Percentiles rank a stretch among this genome's conserved stretches.
Conservation (phyloP, 2,797 vertebrate genomes). For the Echeneis naucrates region DNA sequence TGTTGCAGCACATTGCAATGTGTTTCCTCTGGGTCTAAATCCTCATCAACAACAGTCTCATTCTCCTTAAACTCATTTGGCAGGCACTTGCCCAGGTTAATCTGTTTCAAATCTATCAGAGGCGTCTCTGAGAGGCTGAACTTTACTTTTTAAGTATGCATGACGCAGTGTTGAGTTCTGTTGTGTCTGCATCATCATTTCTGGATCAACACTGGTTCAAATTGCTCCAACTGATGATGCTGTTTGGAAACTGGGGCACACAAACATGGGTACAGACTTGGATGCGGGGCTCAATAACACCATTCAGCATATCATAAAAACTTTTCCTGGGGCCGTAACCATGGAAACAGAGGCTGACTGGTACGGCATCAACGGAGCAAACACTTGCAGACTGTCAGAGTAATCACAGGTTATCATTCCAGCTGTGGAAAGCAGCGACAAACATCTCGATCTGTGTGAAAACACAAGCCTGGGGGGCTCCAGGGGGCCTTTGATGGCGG, state of each 20-base stretch:
- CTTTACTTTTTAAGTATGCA: constrained; percentile 30
- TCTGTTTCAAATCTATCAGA: not conserved
- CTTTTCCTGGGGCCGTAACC: constrained; percentile 61
- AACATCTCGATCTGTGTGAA: constrained; percentile 28
- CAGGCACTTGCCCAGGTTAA: constrained; percentile 2
- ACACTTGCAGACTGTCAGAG: constrained; percentile 49
- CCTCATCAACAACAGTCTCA: not conserved
- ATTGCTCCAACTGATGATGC: constrained; percentile 5
- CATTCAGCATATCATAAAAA: constrained; percentile 36
- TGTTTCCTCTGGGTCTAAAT: not conserved
- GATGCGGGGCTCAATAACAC: constrained; percentile 12
- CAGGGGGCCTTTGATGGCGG: not conserved
- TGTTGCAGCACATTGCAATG: constrained; percentile 24
- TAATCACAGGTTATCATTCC: constrained; percentile 51
- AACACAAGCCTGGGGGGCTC: not conserved
- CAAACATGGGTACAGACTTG: not conserved
- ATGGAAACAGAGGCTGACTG: constrained; percentile 68
- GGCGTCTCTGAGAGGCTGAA: constrained; percentile 1
- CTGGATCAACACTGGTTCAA: not conserved
- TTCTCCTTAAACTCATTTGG: not conserved
- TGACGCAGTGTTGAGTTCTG: constrained; percentile 33
- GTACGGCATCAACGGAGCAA: constrained; percentile 10
- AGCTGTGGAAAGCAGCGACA: constrained; percentile 11
- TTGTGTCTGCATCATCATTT: constrained; percentile 1
- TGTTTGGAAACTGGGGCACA: not conserved